These are phyloP conservation scores for Cepaea hortensis DNA, from an alignment of 2,888 invertebrate species.

Conservation along the genomic window DNA sequence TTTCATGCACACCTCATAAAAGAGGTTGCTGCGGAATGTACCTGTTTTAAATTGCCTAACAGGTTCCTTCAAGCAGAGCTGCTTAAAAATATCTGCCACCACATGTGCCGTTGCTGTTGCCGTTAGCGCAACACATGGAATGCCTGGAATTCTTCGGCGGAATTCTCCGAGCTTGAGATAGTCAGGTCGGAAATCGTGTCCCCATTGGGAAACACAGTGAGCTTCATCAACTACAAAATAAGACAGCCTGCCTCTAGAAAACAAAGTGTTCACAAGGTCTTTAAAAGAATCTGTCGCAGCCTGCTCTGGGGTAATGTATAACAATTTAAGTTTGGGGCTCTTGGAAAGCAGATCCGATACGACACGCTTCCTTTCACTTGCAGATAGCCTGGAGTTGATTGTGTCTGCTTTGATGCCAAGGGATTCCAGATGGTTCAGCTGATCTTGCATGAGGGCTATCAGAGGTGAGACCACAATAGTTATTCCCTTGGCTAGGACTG, in stretches of 20 bases:
- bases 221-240: slow-evolving; percentile 95
- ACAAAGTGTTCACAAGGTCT: slow-evolving; percentile 82
- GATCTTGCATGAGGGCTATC: slow-evolving; percentile 95
- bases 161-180: slow-evolving; percentile 91
- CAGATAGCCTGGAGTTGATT: slow-evolving; percentile 92
- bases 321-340: slow-evolving; percentile 86
- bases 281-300: slow-evolving; percentile 83
- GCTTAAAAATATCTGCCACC: slow-evolving; percentile 78
- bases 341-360: slow-evolving; percentile 83
- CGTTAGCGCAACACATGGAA: slow-evolving; percentile 93
- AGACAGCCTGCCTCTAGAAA: slow-evolving; percentile 85
- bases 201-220: slow-evolving; percentile 93
- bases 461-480: slow-evolving; percentile 97
- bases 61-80: slow-evolving; percentile 83
- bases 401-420: slow-evolving; percentile 89
- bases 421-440: slow-evolving; percentile 89
- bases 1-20: slow-evolving; percentile 93
- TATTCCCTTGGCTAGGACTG: slow-evolving; percentile 85
- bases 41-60: slow-evolving; percentile 83
- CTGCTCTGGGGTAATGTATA: slow-evolving; percentile 98
- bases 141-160: slow-evolving; percentile 79
- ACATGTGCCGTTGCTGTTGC: slow-evolving; percentile 87
- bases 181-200: slow-evolving; percentile 95
- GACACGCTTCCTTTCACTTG: slow-evolving; percentile 86
- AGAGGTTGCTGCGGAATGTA: slow-evolving; percentile 90